Evolutionary conservation across 2,113 vertebrate genomes (phyloP).

Genomic region (Argyrosomus japonicus): DNA sequence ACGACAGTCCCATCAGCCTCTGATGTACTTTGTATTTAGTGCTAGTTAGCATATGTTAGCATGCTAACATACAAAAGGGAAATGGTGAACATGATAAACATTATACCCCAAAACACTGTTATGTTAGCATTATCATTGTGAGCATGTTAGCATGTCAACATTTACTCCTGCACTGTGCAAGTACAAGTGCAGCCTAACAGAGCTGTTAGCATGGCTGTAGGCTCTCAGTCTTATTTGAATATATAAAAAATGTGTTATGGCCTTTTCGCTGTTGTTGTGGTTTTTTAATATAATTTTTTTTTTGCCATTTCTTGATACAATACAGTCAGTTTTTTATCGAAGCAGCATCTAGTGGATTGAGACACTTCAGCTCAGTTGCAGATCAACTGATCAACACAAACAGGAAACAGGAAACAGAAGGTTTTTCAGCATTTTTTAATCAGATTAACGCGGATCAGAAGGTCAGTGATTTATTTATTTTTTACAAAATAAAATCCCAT

Average conservation of each 20-base stretch:
- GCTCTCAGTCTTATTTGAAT: not conserved
- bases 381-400: not conserved
- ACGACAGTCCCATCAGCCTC: not conserved
- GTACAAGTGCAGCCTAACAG: not conserved
- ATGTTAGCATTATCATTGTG: not conserved
- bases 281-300: not conserved
- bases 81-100: not conserved
- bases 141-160: not conserved
- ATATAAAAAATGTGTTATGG: not conserved
- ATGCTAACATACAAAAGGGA: not conserved
- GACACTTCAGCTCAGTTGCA: not conserved
- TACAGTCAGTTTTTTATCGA: not conserved
- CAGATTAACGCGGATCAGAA: conserved; percentile 13
- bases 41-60: not conserved
- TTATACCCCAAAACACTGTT: not conserved
- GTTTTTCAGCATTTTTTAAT: conserved; percentile 54
- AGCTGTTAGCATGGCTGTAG: not conserved
- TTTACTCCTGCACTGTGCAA: not conserved
- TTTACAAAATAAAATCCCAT: conserved; percentile 50
- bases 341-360: conserved; percentile 24
- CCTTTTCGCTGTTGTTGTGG: not conserved
- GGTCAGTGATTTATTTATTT: not conserved
- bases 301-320: not conserved
- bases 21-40: not conserved
- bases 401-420: not conserved